A percentile compares a stretch with the other conserved stretches of the same genome.
These are phyloP conservation scores for Crax fasciolata DNA, from an alignment of 2,797 vertebrate genomes.

Conservation along the genomic window DNA sequence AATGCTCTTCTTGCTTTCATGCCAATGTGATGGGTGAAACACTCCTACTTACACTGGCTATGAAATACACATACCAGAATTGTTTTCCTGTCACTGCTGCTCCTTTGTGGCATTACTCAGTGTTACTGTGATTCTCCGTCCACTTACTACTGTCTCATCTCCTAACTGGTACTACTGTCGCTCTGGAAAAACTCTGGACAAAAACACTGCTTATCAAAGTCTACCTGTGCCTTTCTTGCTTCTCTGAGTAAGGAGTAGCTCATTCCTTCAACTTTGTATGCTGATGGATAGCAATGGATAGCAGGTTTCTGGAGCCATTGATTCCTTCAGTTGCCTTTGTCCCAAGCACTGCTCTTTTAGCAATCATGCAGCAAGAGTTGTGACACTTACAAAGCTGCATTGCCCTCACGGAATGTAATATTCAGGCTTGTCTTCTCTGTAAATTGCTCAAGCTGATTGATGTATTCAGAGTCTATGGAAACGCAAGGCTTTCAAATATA, in stretches of 20 bases:
- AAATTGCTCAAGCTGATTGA: not conserved
- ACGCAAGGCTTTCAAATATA: not conserved
- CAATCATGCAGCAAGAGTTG: not conserved
- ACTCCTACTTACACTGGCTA: slow-evolving; percentile 13
- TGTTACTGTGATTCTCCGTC: not conserved
- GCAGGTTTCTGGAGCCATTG: not conserved
- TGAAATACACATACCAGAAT: not conserved
- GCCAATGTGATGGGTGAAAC: slow-evolving; percentile 16
- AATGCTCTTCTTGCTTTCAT: not conserved
- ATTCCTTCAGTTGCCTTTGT: not conserved
- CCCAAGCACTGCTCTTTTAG: not conserved
- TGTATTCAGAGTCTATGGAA: not conserved
- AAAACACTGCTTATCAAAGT: not conserved
- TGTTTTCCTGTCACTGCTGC: slow-evolving; percentile 1
- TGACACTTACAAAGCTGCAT: not conserved
- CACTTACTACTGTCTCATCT: not conserved
- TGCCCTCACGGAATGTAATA: fast-evolving
- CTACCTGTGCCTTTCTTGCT: not conserved
- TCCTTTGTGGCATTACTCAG: not conserved
- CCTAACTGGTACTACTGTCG: not conserved
- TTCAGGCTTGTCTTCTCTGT: not conserved
- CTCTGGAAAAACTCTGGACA: not conserved
- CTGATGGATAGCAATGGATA: not conserved
- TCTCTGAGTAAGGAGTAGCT: not conserved
- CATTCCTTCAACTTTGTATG: not conserved